phyloP scores from a whole-genome alignment of 2,888 invertebrate genomes.

The Dryococelus australis region DNA sequence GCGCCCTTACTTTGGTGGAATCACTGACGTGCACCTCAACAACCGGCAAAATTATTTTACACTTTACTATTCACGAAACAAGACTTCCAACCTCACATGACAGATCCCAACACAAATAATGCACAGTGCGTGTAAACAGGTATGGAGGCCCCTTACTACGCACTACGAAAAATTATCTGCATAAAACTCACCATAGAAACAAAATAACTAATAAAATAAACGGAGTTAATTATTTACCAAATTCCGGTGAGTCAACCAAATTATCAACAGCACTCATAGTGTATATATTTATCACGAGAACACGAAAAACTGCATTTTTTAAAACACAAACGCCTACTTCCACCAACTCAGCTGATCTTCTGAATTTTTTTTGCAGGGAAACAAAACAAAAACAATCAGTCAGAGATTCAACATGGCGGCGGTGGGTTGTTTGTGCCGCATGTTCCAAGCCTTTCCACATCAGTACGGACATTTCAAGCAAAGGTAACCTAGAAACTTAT shows the following conservation, averaged over 20 bases:
- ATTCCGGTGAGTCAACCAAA: conserved; percentile 41
- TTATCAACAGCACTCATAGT: conserved; percentile 27
- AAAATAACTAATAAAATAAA: not conserved
- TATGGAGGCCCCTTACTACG: not conserved
- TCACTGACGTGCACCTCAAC: no score
- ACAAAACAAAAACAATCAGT: not conserved
- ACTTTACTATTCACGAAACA: no score
- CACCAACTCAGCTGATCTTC: not conserved
- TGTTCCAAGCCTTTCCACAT: not conserved
- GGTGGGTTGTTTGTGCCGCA: not conserved
- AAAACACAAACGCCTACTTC: conserved; percentile 36
- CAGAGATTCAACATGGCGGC: not conserved
- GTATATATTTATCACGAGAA: not conserved
- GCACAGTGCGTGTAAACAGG: not conserved
- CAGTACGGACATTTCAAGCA: not conserved
- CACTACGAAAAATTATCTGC: not conserved
- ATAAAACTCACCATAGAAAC: not conserved
- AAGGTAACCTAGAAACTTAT: not conserved
- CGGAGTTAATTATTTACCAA: conserved; percentile 38
- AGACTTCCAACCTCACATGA: no score
- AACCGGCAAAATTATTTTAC: no score
- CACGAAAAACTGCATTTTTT: not conserved
- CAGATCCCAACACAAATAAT: not conserved
- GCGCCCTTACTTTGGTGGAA: no score
- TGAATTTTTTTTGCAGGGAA: not conserved